Evolutionary conservation across 2,888 invertebrate genomes (phyloP), one percentile per base, ranked within the genome.

Genomic region (Drosophila mimetica): DNA sequence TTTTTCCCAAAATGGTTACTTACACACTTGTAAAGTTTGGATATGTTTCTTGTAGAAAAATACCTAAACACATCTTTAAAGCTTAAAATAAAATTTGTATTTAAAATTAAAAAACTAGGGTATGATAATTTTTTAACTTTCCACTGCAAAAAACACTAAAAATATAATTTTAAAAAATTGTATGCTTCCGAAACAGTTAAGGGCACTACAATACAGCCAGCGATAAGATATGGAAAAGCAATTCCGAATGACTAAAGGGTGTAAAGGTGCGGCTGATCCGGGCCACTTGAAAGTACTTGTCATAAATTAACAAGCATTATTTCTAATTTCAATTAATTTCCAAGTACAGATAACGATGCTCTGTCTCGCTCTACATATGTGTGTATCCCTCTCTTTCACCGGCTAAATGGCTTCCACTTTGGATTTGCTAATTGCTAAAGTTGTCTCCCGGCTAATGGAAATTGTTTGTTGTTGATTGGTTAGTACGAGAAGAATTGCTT

Each of bases 261-360:
- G 32, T 44, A 7, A 20, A 60, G 60, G 60, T 58, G 58, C 30
- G 58, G 53, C 54, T 58, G 39, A 42, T 41, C 41, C 37, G 34
- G 50, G 63, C 42, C 63, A 64, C 63, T 64, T 32, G 34, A 64
- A 16, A 64, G 34, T 42, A 67, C 22, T 67, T 67, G 55, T 55
- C 55, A 55, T 67, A 66, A 66, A 54, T 66, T 66, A 65, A 41
- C 47, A 47, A 67, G 47, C 44, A 46, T 71, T 48, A 71, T 37
- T 36, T 48, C 42, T 71, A 69, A 60, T 65, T 55, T 65, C 60
- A 55, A 61, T 46, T 71, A 59, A 71, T 67, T 66, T 41, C 41
- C 37, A 20, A 34, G 18, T 41, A 41, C 34, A 67, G 69, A 47
- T 67, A 55, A 41, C 54, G 46, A 14, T 39, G 57, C 53, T 30